phyloP scores from a whole-genome alignment of 1,140 invertebrate genomes.

The Helicoverpa armigera region DNA sequence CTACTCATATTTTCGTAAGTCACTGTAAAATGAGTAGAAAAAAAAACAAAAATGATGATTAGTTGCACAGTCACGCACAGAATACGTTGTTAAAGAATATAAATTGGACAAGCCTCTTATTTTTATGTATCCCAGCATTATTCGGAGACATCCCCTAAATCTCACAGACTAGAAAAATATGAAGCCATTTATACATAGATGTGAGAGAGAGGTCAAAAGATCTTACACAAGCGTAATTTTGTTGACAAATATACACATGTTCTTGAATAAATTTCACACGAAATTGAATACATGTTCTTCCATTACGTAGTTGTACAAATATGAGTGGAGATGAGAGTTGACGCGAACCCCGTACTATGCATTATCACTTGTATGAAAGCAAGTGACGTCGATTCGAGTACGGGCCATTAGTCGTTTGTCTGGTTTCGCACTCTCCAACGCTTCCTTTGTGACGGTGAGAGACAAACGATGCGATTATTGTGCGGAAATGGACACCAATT shows the following conservation, averaged over 20 bases:
- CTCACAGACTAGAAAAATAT: slow-evolving; percentile 12
- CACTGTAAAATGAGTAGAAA: too few relatives aligned
- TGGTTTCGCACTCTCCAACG: slow-evolving; percentile 57
- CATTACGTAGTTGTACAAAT: slow-evolving; percentile 39
- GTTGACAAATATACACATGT: slow-evolving; percentile 17
- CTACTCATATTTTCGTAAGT: too few relatives aligned
- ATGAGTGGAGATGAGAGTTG: slow-evolving; percentile 10
- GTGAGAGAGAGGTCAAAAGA: slow-evolving; percentile 2
- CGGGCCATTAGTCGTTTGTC: slow-evolving; percentile 67
- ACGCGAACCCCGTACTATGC: slow-evolving; percentile 37
- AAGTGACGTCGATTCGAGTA: slow-evolving; percentile 68
- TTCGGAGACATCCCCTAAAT: slow-evolving; percentile 5
- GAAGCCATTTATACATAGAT: slow-evolving; percentile 3
- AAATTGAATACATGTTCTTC: slow-evolving; percentile 32
- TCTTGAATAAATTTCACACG: slow-evolving; percentile 42
- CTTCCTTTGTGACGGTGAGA: slow-evolving; percentile 68
- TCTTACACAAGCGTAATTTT: slow-evolving; percentile 7
- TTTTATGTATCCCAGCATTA: neutral
- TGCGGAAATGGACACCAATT: slow-evolving; percentile 63
- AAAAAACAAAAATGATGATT: neutral
- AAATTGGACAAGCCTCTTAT: slow-evolving; percentile 10
- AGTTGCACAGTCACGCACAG: neutral
- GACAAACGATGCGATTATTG: slow-evolving; percentile 67
- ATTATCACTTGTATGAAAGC: slow-evolving; percentile 61
- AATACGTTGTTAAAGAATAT: neutral